Evolutionary conservation across 2,113 vertebrate genomes (phyloP), one percentile per base, ranked within the genome.

Genomic region (Aptenodytes forsteri): DNA sequence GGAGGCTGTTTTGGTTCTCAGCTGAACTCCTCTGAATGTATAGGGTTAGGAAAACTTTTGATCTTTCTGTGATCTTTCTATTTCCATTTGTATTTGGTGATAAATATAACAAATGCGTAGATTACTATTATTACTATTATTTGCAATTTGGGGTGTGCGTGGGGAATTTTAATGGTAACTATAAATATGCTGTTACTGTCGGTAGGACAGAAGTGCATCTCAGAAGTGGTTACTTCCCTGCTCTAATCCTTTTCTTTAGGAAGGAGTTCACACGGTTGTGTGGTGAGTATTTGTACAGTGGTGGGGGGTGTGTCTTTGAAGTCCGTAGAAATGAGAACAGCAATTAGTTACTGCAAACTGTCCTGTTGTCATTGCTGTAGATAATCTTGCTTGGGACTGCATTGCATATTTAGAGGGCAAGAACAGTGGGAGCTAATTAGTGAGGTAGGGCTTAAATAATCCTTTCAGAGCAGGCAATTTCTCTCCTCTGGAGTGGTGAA

Each of bases 271-370:
- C 52, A 17, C 77, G 56, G 78, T 65, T 86, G 61, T 46, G 38
- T 83, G 80, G 36, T 34, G 55, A 46, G 21, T 78, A 6, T 85
- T 81, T 90, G 96, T 93, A 69, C 21, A 7, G 71, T 34, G 72
- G 14, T 56, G 62, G 40, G 26, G 30, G 7, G 17, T 13, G 34
- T 78, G 80, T 42, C 91, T 97, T 96, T 97, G 97, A 97, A 96
- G 79, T 69, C 36, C 49, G 19, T 16, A 70, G 61, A 87, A 94
- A 75, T 76, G 49, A 90, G 92, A 95, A 71, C 76, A 93, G 78
- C 92, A 91, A 42, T 95, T 97, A 93, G 90, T 94, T 77, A 23
- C 90, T 92, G n/a, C 93, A 86, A 89, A 70, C 8, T 50, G 59
- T 64, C 70, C 58, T 83, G 56, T 54, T 93, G 80, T 89, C 55